Evolutionary conservation across 2,113 vertebrate species (phyloP), one percentile per base, ranked within the genome.

Genomic region (Dolichotis patagonum): DNA sequence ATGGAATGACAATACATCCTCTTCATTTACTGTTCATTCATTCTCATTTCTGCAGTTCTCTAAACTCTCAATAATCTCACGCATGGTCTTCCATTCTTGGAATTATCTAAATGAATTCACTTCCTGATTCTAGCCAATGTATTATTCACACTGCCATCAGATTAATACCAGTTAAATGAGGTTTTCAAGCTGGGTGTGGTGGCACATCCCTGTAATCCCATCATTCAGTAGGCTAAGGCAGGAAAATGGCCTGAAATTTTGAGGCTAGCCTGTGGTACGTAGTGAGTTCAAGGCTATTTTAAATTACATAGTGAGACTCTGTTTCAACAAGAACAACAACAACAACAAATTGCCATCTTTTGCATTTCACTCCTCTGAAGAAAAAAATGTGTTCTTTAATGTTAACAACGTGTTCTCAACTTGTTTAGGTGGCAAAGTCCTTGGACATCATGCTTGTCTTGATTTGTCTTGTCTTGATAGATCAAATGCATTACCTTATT

Each of bases 31-130:
- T 54, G 13, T 32, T 19, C 24, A 46, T 75, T 75, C 60, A 73
- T 81, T 95, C 92, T 90, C 35, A 95, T 58, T 89, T 90, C 82
- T 67, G 83, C 2, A 93, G 67, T 77, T 77, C 90, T 90, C 49
- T 87, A 87, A 83, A 52, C 58, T 83, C 75, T 87, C 60, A 87
- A 87, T 92, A 43, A 95, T 93, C 17, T 54, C 41, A 86, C 87
- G 49, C 10, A 93, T 62, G 81, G 11, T 89, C 46, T 80, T 77
- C 41, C 91, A 67, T 43, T 38, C 87, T 80, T 67, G 24, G 30
- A 96, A 30, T 49, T 32, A 95, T 83, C 54, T 67, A 93, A 95
- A 82, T 35, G 87, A 77, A 95, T 9, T 93, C 5, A 78, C 11
- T 93, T 60, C 19, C 56, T 93, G 58, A 65, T 41, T 86, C 46